Conservation (phyloP, 1,140 invertebrate species). For the Atta cephalotes region DNA sequence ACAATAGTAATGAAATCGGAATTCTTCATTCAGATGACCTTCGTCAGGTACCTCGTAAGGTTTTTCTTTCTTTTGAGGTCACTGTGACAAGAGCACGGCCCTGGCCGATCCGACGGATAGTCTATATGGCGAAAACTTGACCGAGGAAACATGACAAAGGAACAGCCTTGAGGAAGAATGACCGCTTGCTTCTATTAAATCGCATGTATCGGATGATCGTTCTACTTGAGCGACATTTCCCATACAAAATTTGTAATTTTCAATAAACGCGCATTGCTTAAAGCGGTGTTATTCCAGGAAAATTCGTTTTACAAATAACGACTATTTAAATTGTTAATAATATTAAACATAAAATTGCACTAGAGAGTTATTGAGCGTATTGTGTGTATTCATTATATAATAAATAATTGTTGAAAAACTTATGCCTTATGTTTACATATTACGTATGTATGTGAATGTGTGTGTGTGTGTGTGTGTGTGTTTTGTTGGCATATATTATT, state of each 20-base stretch:
- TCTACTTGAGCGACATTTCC: background rate
- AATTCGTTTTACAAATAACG: background rate
- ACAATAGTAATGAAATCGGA: background rate
- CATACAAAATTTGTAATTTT: background rate
- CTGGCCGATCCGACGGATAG: background rate
- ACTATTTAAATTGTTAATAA: background rate
- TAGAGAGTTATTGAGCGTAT: background rate
- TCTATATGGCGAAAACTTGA: conserved; percentile 2
- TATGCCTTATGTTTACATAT: background rate
- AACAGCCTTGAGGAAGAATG: conserved; percentile 36
- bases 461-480: background rate
- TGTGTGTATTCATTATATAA: background rate
- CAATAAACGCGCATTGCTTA: background rate
- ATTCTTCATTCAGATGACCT: background rate
- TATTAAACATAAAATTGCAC: background rate
- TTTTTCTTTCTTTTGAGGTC: conserved; percentile 13
- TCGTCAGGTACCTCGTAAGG: background rate
- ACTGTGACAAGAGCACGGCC: background rate
- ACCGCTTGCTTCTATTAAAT: conserved; percentile 19
- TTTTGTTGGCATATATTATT: background rate
- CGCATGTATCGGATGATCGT: conserved; percentile 5
- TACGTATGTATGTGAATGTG: too few species aligned
- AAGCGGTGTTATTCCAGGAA: background rate
- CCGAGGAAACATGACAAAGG: conserved; percentile 25
- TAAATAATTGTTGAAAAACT: background rate